Percentiles rank a stretch among this genome's conserved stretches.
Evolutionary conservation across 1,140 invertebrate genomes (phyloP).

Genomic region (Zaprionus tsacasi): DNA sequence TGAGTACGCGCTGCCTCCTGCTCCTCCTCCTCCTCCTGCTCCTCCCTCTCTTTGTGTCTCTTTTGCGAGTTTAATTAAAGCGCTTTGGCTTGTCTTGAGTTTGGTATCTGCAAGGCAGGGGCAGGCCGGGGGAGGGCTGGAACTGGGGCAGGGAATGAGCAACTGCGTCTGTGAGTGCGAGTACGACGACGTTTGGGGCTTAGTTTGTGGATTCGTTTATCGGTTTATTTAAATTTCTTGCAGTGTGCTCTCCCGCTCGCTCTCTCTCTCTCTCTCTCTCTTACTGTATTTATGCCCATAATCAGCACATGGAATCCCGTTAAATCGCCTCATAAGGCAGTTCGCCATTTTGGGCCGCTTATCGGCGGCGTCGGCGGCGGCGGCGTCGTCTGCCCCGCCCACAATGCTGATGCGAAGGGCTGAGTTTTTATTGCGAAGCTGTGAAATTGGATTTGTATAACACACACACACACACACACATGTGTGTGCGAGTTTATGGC

Average conservation of each 20-base stretch:
- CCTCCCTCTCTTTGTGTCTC: constrained; percentile 9
- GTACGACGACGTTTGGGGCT: constrained; percentile 54
- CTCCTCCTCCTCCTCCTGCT: background rate
- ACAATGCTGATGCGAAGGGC: constrained; percentile 32
- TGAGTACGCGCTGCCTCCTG: constrained; percentile 10
- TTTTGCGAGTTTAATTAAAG: constrained; percentile 71
- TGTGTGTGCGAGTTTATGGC: constrained; percentile 68
- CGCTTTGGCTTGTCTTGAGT: constrained; percentile 70
- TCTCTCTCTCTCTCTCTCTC: background rate
- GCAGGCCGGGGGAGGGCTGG: background rate
- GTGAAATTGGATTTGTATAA: constrained; percentile 82
- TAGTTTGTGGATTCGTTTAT: constrained; percentile 69
- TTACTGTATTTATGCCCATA: constrained; percentile 68
- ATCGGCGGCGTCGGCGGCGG: constrained; percentile 54
- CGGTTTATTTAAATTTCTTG: constrained; percentile 74
- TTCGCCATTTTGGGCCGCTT: constrained; percentile 72
- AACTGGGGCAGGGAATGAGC: background rate
- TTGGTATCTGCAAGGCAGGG: constrained; percentile 46
- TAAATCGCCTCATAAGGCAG: constrained; percentile 78
- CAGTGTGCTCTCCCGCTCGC: background rate
- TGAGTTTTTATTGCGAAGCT: constrained; percentile 72
- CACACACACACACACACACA: constrained; percentile 37
- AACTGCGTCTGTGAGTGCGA: background rate
- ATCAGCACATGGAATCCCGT: constrained; percentile 77
- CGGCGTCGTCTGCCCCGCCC: constrained; percentile 51